Evolutionary conservation across 2,113 vertebrate species (phyloP).

Genomic region (Emydura subglobosa): DNA sequence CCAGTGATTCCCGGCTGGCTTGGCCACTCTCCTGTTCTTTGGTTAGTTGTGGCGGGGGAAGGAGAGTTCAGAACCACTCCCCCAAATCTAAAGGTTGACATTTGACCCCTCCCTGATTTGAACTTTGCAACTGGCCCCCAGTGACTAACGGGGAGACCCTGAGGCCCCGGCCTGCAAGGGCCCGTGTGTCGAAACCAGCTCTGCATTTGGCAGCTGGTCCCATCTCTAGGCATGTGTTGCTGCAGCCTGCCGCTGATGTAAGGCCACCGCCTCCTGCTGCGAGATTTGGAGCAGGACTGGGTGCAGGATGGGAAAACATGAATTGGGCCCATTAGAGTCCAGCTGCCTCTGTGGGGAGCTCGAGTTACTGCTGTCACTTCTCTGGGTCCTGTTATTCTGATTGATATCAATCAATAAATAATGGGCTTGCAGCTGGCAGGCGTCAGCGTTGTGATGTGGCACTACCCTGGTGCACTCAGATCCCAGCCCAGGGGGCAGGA

Average conservation of each 20-base stretch:
- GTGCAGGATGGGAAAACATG: too few relatives aligned
- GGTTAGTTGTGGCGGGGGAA: too few relatives aligned
- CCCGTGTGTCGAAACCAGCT: too few relatives aligned
- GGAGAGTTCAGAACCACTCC: too few relatives aligned
- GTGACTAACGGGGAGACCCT: background rate
- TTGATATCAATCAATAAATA: background rate
- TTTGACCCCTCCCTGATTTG: background rate
- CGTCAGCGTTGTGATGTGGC: background rate
- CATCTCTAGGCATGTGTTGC: background rate
- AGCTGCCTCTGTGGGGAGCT: background rate
- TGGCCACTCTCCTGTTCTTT: too few relatives aligned
- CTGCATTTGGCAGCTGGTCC: background rate
- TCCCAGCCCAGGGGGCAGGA: background rate
- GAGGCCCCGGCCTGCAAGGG: too few relatives aligned
- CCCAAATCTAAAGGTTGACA: too few relatives aligned
- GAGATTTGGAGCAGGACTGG: background rate
- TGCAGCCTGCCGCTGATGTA: background rate
- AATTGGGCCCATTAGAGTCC: background rate
- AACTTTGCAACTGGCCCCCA: background rate
- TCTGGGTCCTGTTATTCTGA: background rate
- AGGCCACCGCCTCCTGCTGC: background rate
- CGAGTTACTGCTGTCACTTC: background rate
- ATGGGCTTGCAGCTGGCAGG: background rate
- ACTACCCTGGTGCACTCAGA: background rate
- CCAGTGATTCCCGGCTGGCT: too few relatives aligned